These are phyloP conservation scores for Smutsia temminckii DNA, from an alignment of 2,797 vertebrate genomes.

Conservation along the genomic window DNA sequence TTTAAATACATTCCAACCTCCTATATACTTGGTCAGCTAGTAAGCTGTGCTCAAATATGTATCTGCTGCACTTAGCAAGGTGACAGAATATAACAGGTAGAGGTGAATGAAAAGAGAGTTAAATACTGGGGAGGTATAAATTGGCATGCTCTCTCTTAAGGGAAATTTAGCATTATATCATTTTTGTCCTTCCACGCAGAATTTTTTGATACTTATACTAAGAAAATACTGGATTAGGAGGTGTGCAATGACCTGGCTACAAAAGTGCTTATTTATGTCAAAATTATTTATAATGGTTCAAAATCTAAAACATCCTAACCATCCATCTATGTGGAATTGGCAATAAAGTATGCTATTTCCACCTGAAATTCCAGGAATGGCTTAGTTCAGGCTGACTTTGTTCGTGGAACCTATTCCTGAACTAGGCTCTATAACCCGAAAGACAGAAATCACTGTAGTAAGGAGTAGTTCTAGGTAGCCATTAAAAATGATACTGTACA, in stretches of 20 bases:
- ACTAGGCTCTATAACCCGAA: not conserved
- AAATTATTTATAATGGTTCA: constrained; percentile 50
- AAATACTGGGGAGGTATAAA: not conserved
- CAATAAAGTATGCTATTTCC: constrained; percentile 49
- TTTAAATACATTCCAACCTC: not conserved
- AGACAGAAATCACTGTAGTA: not conserved
- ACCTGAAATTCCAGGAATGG: constrained; percentile 65
- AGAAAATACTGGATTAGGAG: not conserved
- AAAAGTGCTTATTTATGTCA: constrained; percentile 9
- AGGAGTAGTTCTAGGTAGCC: not conserved
- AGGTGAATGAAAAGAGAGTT: not conserved
- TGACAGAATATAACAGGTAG: not conserved
- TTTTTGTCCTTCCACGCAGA: not conserved
- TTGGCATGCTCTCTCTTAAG: not conserved
- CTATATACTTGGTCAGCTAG: not conserved
- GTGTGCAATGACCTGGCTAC: not conserved
- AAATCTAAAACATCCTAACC: constrained; percentile 40
- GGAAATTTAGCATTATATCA: not conserved
- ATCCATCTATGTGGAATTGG: constrained; percentile 42
- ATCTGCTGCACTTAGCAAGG: not conserved
- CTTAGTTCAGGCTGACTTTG: not conserved
- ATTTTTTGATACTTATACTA: not conserved
- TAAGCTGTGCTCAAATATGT: not conserved
- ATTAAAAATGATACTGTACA: not conserved
- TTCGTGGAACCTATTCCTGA: not conserved